These are phyloP conservation scores for Trissolcus brochymenae DNA, from an alignment of 2,888 invertebrate species.

Conservation along the genomic window DNA sequence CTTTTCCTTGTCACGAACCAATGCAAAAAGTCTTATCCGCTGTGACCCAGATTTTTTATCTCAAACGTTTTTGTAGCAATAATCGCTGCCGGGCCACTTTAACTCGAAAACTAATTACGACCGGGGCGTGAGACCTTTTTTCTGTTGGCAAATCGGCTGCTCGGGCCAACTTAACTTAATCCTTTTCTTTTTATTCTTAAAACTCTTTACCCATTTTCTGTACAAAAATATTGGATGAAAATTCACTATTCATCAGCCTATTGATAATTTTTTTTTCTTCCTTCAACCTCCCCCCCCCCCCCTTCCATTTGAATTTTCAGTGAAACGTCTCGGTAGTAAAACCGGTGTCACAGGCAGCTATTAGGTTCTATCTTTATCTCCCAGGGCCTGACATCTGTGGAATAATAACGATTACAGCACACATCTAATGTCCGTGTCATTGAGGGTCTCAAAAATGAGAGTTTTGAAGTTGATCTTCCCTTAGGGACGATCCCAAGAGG, in stretches of 20 bases:
- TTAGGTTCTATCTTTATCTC: slow-evolving; percentile 40
- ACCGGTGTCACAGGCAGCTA: neutral
- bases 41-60: slow-evolving; percentile 65
- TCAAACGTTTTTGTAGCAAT: slow-evolving; percentile 58
- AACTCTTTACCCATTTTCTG: no score
- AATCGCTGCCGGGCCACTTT: slow-evolving; percentile 65
- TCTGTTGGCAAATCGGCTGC: slow-evolving; percentile 53
- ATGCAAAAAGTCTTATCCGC: slow-evolving; percentile 65
- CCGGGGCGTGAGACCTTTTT: slow-evolving; percentile 67
- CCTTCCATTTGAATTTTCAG: no score
- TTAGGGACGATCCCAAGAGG: slow-evolving; percentile 26
- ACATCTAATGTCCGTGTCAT: slow-evolving; percentile 36
- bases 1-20: slow-evolving; percentile 61
- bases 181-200: slow-evolving; percentile 16
- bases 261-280: no score
- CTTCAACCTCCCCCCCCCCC: no score
- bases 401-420: slow-evolving; percentile 48
- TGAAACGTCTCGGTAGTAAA: no score
- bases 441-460: slow-evolving; percentile 48
- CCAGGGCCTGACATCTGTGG: slow-evolving; percentile 16
- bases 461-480: slow-evolving; percentile 50
- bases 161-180: slow-evolving; percentile 56
- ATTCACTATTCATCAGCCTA: no score
- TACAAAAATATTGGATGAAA: no score
- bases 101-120: slow-evolving; percentile 73